Evolutionary conservation across 64 coral and sea anemone genomes (phyloP).

Genomic region (Stichodactyla mertensii): DNA sequence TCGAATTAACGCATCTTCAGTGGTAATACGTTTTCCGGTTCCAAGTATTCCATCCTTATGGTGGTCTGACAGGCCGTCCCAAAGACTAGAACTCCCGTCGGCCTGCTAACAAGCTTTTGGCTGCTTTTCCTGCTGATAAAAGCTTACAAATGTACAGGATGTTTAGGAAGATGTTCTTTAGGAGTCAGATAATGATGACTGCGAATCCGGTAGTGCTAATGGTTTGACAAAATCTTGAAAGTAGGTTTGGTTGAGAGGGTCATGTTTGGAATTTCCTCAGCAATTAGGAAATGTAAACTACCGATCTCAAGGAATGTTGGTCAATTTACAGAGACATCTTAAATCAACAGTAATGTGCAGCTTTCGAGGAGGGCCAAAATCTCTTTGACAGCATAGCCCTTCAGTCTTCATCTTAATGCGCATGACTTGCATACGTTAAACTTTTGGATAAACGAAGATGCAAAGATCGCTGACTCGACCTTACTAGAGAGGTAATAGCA

Average conservation of each 20-base stretch:
- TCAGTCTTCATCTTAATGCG: too few relatives aligned
- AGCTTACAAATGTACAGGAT: background rate
- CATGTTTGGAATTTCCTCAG: slow-evolving; percentile 9
- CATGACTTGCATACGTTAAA: background rate
- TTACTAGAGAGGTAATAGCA: background rate
- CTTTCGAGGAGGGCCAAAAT: background rate
- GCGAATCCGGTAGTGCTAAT: slow-evolving; percentile 6
- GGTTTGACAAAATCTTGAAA: background rate
- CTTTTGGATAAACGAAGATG: background rate
- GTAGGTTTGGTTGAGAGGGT: background rate
- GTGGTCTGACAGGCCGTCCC: background rate
- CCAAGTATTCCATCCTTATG: background rate
- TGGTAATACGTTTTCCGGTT: background rate
- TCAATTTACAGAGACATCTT: background rate
- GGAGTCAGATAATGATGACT: background rate
- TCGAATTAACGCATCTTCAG: background rate
- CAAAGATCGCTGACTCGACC: background rate
- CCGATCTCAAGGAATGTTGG: background rate
- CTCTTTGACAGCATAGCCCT: background rate
- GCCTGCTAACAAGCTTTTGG: slow-evolving; percentile 1
- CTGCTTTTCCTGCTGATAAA: background rate
- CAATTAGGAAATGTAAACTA: background rate
- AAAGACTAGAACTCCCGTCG: background rate
- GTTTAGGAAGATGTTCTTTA: background rate
- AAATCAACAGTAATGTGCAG: background rate